A percentile compares a stretch with the other conserved stretches of the same genome.
These are phyloP conservation scores for Lamellibrachia luymesi DNA, from an alignment of 1,140 invertebrate genomes.

Conservation along the genomic window DNA sequence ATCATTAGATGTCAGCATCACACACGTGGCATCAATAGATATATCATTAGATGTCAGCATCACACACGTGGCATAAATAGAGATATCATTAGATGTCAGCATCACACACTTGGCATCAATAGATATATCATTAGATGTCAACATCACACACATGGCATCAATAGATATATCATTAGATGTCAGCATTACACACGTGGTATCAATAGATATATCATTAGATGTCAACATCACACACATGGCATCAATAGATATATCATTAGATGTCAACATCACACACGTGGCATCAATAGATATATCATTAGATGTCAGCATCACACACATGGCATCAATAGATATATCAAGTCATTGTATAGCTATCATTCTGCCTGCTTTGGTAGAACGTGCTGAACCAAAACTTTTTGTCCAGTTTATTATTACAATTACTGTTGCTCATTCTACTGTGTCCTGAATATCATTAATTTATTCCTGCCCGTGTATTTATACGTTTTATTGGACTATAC, in stretches of 20 bases:
- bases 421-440: neutral
- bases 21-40: neutral
- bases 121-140: no score
- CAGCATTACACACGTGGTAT: no score
- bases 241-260: no score
- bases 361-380: neutral
- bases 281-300: no score
- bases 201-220: no score
- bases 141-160: no score
- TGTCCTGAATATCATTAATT: neutral
- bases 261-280: no score
- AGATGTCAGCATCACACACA: no score
- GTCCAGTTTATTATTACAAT: neutral
- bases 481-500: neutral
- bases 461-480: neutral
- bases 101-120: no score
- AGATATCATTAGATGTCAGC: neutral
- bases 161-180: no score
- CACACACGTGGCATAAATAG: neutral
- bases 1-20: no score
- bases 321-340: neutral
- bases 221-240: no score
- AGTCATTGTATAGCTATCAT: neutral
- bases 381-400: neutral
- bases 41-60: neutral